Evolutionary conservation across 2,797 vertebrate genomes (phyloP), one percentile per base, ranked within the genome.

Genomic region (Rachycentron canadum): DNA sequence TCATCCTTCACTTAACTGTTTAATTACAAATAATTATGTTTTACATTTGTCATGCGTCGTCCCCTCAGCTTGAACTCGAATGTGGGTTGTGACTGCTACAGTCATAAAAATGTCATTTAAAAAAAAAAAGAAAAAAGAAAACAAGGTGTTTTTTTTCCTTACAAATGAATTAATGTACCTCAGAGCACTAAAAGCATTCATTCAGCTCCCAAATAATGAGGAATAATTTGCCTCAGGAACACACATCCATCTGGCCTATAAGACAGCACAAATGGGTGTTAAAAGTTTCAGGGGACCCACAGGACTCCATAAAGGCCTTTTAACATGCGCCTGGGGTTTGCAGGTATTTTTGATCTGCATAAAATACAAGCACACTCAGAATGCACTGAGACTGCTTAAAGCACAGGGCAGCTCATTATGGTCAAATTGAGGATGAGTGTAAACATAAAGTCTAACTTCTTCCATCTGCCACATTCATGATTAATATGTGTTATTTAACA

Each of bases 151-250:
- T 56, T 19, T 23, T 26, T 69, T 53, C n/a, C 25, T 70, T 41
- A 40, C 66, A 88, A 86, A 83, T 82, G 50, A 81, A 90, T 88
- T 66, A 79, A 86, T 82, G 84, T 62, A 85, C 76, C 81, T 76
- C 71, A 0, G 57, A 83, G 81, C 85, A 75, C 88, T 91, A 88
- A 92, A 91, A 91, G 87, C 88, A 81, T 87, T 78, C 65, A 73
- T 76, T 89, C 52, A 70, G 47, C 62, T 57, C 19, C 25, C 7
- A 76, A 78, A 86, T 88, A 90, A 89, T 86, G 78, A 89, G 59
- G 73, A 86, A 82, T 86, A 80, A 92, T 92, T 91, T 67, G 59
- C 67, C 59, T 78, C 78, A 52, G 80, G 63, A 81, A 77, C 52
- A 67, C 23, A 19, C 62, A 82, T 89, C 76, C 73, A 83, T 83